Percentiles rank a stretch among this genome's conserved stretches.
Conservation (phyloP, 1,140 invertebrate genomes). For the Drosophila kanapiae region DNA sequence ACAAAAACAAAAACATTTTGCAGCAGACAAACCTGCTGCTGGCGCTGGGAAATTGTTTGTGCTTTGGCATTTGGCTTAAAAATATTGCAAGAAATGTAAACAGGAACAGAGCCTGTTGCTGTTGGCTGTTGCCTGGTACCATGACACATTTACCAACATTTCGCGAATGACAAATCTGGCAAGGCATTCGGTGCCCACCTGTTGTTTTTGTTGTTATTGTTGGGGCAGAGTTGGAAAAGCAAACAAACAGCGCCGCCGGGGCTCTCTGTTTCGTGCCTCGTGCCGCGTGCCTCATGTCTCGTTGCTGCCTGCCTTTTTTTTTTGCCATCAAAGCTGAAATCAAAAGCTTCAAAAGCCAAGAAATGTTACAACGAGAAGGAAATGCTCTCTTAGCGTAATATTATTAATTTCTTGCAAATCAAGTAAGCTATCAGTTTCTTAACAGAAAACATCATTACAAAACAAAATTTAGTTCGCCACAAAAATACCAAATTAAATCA, state of each 20-base stretch:
- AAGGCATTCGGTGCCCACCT: slow-evolving; percentile 46
- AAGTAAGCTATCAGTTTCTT: background rate
- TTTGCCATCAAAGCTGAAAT: slow-evolving; percentile 28
- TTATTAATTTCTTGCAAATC: background rate
- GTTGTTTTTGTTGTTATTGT: slow-evolving; percentile 47
- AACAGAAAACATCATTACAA: background rate
- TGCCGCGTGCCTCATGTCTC: slow-evolving; percentile 44
- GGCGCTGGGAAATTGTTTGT: slow-evolving; percentile 42
- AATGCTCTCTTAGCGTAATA: slow-evolving; percentile 1
- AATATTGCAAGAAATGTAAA: slow-evolving; percentile 78
- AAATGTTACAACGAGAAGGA: background rate
- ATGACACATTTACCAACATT: slow-evolving; percentile 24
- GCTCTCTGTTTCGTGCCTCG: slow-evolving; percentile 14
- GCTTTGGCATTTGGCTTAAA: slow-evolving; percentile 46
- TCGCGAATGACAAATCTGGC: slow-evolving; percentile 73
- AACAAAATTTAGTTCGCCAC: background rate
- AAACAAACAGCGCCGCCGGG: slow-evolving; percentile 62
- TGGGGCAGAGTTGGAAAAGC: slow-evolving; percentile 48
- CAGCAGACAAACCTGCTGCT: slow-evolving; percentile 48
- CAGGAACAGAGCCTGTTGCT: slow-evolving; percentile 64
- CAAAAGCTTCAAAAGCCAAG: background rate
- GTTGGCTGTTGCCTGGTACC: slow-evolving; percentile 14
- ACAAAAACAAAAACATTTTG: slow-evolving; percentile 29
- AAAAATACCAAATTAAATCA: background rate
- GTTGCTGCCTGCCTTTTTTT: slow-evolving; percentile 19